Evolutionary conservation across 2,113 vertebrate genomes (phyloP).

Genomic region (Mastomys coucha): DNA sequence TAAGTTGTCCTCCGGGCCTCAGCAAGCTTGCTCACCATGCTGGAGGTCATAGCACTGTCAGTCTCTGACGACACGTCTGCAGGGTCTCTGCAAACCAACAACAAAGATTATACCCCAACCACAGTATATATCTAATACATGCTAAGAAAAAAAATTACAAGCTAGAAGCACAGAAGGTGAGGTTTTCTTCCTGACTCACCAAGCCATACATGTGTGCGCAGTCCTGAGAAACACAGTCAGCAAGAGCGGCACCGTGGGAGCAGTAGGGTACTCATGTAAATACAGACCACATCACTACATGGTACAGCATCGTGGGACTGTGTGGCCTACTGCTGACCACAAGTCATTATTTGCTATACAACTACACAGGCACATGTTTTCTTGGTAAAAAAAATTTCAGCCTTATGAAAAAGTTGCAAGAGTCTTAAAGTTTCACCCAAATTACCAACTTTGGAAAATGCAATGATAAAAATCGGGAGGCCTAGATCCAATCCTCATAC

Average conservation of each 20-base stretch:
- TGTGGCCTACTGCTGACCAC: background rate
- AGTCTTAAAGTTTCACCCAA: background rate
- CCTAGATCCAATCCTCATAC: background rate
- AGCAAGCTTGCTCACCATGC: conserved; percentile 97
- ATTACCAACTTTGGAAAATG: background rate
- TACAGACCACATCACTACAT: background rate
- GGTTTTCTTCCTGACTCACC: background rate
- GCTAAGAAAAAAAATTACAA: background rate
- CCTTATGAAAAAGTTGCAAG: background rate
- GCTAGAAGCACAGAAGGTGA: background rate
- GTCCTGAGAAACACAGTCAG: background rate
- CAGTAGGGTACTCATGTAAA: background rate
- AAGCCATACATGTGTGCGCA: background rate
- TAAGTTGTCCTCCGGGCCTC: conserved; percentile 97
- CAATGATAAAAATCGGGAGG: background rate
- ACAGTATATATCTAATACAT: background rate
- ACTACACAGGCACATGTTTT: background rate
- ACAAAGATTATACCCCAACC: background rate
- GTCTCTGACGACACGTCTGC: conserved; percentile 92
- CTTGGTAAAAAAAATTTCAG: background rate
- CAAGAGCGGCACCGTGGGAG: background rate
- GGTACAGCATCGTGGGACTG: background rate
- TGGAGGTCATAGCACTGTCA: conserved; percentile 94
- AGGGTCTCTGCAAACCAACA: conserved; percentile 90
- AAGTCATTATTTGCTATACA: background rate